Evolutionary conservation across 2,888 invertebrate species (phyloP).

Genomic region (Aphodius sticticus): DNA sequence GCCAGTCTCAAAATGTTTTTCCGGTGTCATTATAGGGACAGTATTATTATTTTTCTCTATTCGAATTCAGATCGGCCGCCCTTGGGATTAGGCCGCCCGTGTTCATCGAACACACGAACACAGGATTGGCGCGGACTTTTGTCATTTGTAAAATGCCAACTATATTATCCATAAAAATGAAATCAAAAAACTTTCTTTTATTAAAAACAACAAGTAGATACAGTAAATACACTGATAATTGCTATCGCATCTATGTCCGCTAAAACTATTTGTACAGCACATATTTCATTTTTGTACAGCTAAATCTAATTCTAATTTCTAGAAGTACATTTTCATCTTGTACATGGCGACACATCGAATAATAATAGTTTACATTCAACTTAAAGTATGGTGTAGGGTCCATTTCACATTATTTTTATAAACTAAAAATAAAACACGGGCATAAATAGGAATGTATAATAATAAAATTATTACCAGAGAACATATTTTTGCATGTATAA

Average conservation of each 20-base stretch:
- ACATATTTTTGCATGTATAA: no score
- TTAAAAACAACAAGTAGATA: background rate
- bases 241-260: background rate
- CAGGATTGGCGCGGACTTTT: no score
- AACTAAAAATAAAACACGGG: background rate
- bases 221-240: background rate
- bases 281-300: background rate
- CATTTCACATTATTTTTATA: background rate
- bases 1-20: no score
- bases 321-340: background rate
- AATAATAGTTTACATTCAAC: background rate
- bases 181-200: background rate
- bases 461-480: no score
- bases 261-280: constrained; percentile 4
- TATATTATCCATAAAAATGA: background rate
- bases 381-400: background rate
- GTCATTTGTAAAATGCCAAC: background rate
- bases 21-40: no score
- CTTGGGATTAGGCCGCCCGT: no score
- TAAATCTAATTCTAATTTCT: background rate
- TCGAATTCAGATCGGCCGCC: no score
- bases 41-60: no score
- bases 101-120: no score
- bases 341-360: background rate
- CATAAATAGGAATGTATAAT: background rate